Evolutionary conservation across 2,797 vertebrate species (phyloP), one percentile per base, ranked within the genome.

Genomic region (Chaetodon trifasciatus): DNA sequence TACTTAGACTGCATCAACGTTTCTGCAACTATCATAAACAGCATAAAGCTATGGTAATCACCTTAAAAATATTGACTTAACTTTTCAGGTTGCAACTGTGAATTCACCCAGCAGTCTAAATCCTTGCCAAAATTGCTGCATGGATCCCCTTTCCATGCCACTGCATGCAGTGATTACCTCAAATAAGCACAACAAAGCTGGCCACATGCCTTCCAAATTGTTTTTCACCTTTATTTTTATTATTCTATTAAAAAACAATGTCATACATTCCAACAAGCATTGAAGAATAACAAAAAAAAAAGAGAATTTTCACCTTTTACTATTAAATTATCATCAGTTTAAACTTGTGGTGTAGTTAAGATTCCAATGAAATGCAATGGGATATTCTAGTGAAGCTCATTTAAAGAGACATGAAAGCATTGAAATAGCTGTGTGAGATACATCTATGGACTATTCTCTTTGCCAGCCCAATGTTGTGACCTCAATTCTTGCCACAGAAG

Each of bases 61-160:
- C 4, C 0, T 53, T 74, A 37, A 58, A 35, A 21, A 21, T 49
- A 39, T 57, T 68, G 37, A 28, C 35, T 70, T 8, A 19, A 37
- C 32, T 55, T 57, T 53, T 44, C 11, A 78, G 16, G 35, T 70
- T 67, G 11, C 0, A 72, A 55, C 23, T 52, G 23, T 62, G 65
- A 58, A 35, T 75, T 56, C 23, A 56, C 72, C 24, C 42, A 40
- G 12, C 21, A 19, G 23, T 3, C 23, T 44, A 58, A 66, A 53
- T n/a, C 24, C 21, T 24, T 50, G 37, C 53, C 44, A 65, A 46
- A 70, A 16, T 49, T 37, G 16, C 15, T 56, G 19, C 64, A 42
- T 1, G 3, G 17, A 57, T 74, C 19, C 12, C 24, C 53, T 49
- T 21, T 63, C 40, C 32, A 32, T 71, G 76, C 17, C 16, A 46